Evolutionary conservation across 2,113 vertebrate species (phyloP), one percentile per base, ranked within the genome.

Genomic region (Melanerpes aurifrons): DNA sequence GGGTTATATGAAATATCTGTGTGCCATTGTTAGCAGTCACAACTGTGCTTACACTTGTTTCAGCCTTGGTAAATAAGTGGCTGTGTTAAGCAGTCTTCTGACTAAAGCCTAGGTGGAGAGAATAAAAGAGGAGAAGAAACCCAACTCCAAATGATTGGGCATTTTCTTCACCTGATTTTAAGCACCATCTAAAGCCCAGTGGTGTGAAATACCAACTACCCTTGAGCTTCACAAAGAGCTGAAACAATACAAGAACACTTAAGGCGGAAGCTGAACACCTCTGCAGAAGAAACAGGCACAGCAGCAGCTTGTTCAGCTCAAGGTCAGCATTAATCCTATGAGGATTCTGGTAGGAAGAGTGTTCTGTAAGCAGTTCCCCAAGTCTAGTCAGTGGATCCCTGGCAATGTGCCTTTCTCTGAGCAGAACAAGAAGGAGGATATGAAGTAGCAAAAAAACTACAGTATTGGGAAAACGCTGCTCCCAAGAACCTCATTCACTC

Each of bases 221-320:
- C 21, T 37, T 81, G 26, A n/a, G 45, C 35, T 82, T 66, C 63
- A 40, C 24, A 17, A 56, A 58, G 21, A 21, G 26, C 24, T 67
- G 57, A 61, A 86, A 57, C 0, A 0, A 73, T 0, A 1, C 1
- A n/a, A 63, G 0, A 69, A 32, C 6, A 11, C 7, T 29, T 40
- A 47, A 19, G 13, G 86, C 71, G 77, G 15, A 48, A 79, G 56
- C 53, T 31, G 59, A 67, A 32, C 6, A 11, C 6, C 31, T 40
- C 69, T 69, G 32, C 37, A 48, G 59, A 43, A 21, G 24, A 57
- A 15, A 13, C 0, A 2, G 31, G 31, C 9, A 32, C 29, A 79
- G 70, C 32, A 81, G 73, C 28, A 77, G 83, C 56, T 80, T 50
- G 50, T n/a, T 77, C 67, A 86, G 40, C 40, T 59, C 63, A 43